Percentiles rank a stretch among this genome's conserved stretches.
These are phyloP conservation scores for Perca flavescens DNA, from an alignment of 2,113 vertebrate species.

Conservation along the genomic window DNA sequence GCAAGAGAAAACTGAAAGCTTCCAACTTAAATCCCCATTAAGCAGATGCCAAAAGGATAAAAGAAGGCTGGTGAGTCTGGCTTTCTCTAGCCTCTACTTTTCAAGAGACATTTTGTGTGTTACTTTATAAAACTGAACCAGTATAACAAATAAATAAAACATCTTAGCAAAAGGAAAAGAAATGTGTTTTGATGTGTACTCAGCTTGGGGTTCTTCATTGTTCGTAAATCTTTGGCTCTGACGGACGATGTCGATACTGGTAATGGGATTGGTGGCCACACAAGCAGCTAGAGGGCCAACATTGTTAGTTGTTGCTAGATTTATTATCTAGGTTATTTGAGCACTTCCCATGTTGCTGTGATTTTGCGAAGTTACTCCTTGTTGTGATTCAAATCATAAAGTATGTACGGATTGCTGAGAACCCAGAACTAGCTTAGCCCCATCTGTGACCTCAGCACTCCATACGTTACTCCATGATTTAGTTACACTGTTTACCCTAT, in stretches of 20 bases:
- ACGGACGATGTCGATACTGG: neutral
- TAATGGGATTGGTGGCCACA: neutral
- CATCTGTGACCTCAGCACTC: no score
- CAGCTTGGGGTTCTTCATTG: neutral
- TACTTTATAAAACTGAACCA: neutral
- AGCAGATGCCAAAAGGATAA: constrained; percentile 1
- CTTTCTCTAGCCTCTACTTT: neutral
- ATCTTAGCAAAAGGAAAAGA: neutral
- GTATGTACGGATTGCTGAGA: no score
- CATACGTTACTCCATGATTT: no score
- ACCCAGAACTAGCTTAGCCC: no score
- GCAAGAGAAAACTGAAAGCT: constrained; percentile 6
- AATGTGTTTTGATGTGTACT: no score
- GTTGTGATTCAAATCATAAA: no score
- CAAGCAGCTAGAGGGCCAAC: neutral
- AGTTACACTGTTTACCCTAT: no score
- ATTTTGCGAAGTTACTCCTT: neutral
- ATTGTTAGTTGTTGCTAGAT: neutral
- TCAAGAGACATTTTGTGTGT: neutral
- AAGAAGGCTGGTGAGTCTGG: neutral
- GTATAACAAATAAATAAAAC: neutral
- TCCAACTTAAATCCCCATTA: neutral
- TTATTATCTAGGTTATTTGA: neutral
- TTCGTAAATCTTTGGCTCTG: neutral
- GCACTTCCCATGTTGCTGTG: neutral